Base-by-base conservation (phyloP, 2,797 vertebrate species). In the Sebastes umbrosus region DNA sequence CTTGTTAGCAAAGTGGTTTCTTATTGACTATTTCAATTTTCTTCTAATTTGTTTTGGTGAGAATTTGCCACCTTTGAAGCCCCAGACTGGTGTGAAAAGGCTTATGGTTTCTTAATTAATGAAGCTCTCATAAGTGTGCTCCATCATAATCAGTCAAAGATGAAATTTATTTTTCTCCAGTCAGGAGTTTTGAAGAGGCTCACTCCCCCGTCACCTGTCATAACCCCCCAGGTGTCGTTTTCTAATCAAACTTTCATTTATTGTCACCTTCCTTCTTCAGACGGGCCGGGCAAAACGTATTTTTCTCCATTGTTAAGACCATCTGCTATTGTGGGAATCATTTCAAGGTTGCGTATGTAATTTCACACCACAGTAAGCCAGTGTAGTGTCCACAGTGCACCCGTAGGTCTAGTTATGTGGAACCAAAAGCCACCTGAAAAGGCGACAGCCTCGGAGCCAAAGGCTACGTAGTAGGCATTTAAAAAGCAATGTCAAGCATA, bases 321-420 rank as follows among this genome's bases (percentile, higher is more conserved):
- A 93, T 93, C 92, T 93, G 92, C 86, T 85, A 92, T 92, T 93
- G 92, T 92, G 92, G 86, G 88, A 93, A 92, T 93, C 91, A 93
- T 94, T 94, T 94, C 94, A 94, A 94, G 92, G 93, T 91, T 93
- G 90, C 77, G 89, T 88, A 88, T 93, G 91, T 90, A 93, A 95
- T 95, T 95, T 94, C 93, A 95, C 94, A 95, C 87, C 87, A 92
- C 89, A 92, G 89, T 94, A 92, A 93, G 84, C 88, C 58, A 75
- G 83, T 81, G 86, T 73, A 24, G 83, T 84, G 87, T 90, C 92
- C 87, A 85, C 73, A 88, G 87, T 87, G 86, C 83, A 84, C 79
- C 89, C 89, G 54, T 65, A 87, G 90, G 87, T 93, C 85, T 84
- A 65, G 71, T 92, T 91, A 88, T 84, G 75, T 89, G 86, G 88